Percentiles rank a stretch among this genome's conserved stretches.
Conservation (phyloP, 2,113 vertebrate genomes). For the Puffinus mauretanicus region DNA sequence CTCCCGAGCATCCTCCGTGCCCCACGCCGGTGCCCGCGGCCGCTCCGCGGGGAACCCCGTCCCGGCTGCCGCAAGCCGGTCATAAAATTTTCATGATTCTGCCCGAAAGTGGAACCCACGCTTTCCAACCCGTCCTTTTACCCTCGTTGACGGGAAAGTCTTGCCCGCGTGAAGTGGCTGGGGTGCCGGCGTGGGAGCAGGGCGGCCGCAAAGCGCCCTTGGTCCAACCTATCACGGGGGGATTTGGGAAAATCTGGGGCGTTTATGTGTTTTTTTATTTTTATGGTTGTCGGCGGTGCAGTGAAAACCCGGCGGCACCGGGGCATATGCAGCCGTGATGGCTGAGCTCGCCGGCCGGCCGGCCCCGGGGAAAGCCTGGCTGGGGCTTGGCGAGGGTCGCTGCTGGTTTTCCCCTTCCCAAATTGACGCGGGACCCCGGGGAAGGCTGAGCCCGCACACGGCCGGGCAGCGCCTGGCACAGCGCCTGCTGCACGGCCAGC, state of each 20-base stretch:
- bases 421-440: not conserved
- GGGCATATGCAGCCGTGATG: not conserved
- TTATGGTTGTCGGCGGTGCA: not conserved
- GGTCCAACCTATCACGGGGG: not conserved
- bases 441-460: not conserved
- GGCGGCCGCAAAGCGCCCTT: not conserved
- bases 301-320: not conserved
- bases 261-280: not conserved
- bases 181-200: not conserved
- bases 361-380: not conserved
- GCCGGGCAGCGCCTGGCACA: not conserved
- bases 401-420: not conserved
- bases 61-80: not conserved
- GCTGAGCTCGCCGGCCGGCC: not conserved
- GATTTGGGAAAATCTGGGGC: too few relatives aligned
- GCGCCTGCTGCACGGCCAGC: not conserved
- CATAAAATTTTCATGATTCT: not conserved
- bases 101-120: not conserved
- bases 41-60: too few relatives aligned
- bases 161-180: not conserved
- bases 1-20: not conserved
- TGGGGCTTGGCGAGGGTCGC: not conserved
- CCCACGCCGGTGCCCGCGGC: too few relatives aligned
- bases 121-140: too few relatives aligned
- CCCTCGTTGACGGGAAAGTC: not conserved